Conservation (phyloP, 2,888 invertebrate species). For the Eutolmus rufibarbis region DNA sequence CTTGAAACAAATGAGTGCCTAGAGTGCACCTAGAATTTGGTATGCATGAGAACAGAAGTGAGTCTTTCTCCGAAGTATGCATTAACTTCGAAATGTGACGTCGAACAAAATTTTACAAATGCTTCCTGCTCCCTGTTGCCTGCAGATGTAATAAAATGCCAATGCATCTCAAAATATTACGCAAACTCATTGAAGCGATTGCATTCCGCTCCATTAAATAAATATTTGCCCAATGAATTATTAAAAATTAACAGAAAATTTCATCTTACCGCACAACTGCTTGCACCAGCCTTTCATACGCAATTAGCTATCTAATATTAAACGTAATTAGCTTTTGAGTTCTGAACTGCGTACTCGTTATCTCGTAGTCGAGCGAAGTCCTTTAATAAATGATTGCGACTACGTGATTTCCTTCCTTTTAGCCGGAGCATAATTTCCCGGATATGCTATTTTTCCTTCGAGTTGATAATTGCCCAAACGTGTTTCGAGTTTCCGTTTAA, state of each 20-base stretch:
- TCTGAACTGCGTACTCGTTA: background rate
- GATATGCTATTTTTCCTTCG: background rate
- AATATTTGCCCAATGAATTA: background rate
- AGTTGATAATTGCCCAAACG: background rate
- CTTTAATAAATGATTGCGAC: background rate
- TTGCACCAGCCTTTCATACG: background rate
- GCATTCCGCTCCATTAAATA: background rate
- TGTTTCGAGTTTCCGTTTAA: background rate
- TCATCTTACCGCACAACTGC: background rate
- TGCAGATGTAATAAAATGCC: background rate
- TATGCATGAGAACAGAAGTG: background rate
- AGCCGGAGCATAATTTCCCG: background rate
- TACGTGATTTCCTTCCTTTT: background rate
- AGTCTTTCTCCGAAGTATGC: background rate
- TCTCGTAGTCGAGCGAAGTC: background rate
- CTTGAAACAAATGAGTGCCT: background rate
- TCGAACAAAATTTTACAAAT: background rate
- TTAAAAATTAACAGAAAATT: background rate
- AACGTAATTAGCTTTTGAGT: background rate
- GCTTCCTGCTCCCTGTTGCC: background rate
- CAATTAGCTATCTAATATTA: background rate
- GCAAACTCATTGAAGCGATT: background rate
- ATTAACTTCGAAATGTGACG: background rate
- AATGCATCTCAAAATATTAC: background rate
- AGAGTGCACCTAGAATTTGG: background rate